Base-by-base conservation (phyloP, 2,797 vertebrate genomes). In the Pristis pectinata region DNA sequence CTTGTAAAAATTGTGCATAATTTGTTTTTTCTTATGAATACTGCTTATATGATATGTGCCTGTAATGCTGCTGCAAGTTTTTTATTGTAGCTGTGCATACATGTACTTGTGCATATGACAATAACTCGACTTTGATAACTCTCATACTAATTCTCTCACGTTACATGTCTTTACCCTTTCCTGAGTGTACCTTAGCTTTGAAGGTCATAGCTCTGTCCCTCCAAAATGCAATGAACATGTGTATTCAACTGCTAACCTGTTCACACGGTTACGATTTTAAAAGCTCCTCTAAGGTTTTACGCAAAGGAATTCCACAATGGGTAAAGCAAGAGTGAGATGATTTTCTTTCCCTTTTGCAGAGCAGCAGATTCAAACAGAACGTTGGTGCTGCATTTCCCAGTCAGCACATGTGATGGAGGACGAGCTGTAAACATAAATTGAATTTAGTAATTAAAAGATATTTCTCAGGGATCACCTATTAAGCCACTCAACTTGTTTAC, bases 401-500 rank as follows among this genome's bases (percentile, higher is more conserved):
- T 93, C 70, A 76, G 92, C 5, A 74, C 41, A 34, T 53, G 70
- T 94, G 70, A 49, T 76, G 92, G 44, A 53, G 44, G 44, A 76
- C 17, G 27, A 49, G 30, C 70, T 53, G 70, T 74, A 34, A 91
- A 94, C 49, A 72, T 94, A 70, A 94, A 76, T 76, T 94, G 70
- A 94, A 94, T 94, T 76, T 76, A 76, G 92, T 94, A 94, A 94
- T 94, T 94, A 74, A 94, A 94, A 56, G 37, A 72, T 94, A 94
- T 76, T 94, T 94, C 70, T 94, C 70, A 30, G 27, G 70, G 92
- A 76, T 94, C 92, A 74, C 92, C 70, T 94, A 94, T 94, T 94
- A 94, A 94, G 92, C 92, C 70, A 94, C 70, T 94, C 92, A 94
- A 94, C 92, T 94, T 94, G 44, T 94, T 94, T 94, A 94, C 92